Conservation (phyloP, 2,113 vertebrate genomes). For the Phalacrocorax aristotelis region DNA sequence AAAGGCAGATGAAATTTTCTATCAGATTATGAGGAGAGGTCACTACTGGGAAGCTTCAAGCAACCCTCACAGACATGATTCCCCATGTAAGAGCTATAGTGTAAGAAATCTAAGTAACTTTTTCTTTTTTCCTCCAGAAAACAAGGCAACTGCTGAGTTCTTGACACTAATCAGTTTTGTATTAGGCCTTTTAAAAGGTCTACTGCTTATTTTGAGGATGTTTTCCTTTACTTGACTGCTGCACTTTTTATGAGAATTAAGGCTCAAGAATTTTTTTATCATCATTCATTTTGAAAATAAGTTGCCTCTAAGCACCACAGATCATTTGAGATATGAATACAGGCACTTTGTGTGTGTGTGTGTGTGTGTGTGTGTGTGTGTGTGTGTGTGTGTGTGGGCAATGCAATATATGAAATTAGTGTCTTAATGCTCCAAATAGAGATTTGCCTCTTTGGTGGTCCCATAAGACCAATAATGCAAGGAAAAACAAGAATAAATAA, state of each 20-base stretch:
- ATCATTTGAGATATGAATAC: neutral
- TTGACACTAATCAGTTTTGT: neutral
- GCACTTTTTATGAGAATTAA: neutral
- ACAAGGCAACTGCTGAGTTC: neutral
- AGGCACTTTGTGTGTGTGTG: neutral
- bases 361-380: neutral
- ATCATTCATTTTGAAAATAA: neutral
- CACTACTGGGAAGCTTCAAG: neutral
- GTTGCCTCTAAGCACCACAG: neutral
- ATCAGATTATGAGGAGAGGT: neutral
- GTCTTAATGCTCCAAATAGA: neutral
- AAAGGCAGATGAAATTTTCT: neutral
- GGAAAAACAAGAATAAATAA: neutral
- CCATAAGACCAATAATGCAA: neutral
- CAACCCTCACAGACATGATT: neutral
- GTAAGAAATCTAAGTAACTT: neutral
- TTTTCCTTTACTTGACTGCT: neutral
- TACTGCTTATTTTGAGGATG: neutral
- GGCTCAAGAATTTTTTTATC: neutral
- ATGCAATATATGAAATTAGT: neutral
- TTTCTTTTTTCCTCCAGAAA: neutral
- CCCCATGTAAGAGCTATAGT: neutral
- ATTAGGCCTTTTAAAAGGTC: neutral
- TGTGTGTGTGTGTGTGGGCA: neutral
- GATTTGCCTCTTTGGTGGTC: neutral